These are phyloP conservation scores for Atta colombica DNA, from an alignment of 1,140 invertebrate species.

Conservation along the genomic window DNA sequence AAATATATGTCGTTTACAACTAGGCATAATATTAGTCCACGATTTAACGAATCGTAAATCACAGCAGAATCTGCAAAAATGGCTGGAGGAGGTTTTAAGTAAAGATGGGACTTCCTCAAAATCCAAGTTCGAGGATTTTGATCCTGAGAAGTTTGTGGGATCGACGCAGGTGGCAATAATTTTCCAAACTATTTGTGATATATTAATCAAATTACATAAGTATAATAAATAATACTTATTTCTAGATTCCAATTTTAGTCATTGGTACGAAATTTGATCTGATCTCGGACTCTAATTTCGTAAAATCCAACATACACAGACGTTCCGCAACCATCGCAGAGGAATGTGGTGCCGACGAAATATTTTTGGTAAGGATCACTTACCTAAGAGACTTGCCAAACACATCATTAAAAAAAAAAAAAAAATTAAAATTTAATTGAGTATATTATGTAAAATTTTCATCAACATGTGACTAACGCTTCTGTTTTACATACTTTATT, in stretches of 20 bases:
- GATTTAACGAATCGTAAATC: constrained; percentile 98
- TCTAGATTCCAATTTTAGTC: constrained; percentile 95
- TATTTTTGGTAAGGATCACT: constrained; percentile 90
- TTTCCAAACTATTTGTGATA: neutral
- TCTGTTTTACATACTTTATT: too few species aligned
- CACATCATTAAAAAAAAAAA: too few species aligned
- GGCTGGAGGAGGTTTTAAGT: constrained; percentile 96
- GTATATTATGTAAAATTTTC: too few species aligned
- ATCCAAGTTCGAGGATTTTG: constrained; percentile 91
- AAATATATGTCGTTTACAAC: constrained; percentile 65
- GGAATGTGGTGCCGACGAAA: constrained; percentile 97
- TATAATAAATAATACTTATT: constrained; percentile 64
- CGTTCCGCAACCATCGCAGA: constrained; percentile 93
- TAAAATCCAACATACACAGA: constrained; percentile 88
- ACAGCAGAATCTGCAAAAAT: constrained; percentile 96
- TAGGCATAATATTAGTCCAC: constrained; percentile 97
- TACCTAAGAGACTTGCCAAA: neutral
- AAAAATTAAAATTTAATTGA: too few species aligned
- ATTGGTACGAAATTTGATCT: constrained; percentile 97
- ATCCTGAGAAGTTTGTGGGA: constrained; percentile 96
- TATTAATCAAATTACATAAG: neutral
- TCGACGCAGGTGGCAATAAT: constrained; percentile 88
- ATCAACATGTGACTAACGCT: too few species aligned
- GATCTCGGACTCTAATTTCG: constrained; percentile 88
- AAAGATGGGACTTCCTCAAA: constrained; percentile 89